Conservation (phyloP, 1,140 invertebrate genomes). For the Lysiphlebus fabarum region DNA sequence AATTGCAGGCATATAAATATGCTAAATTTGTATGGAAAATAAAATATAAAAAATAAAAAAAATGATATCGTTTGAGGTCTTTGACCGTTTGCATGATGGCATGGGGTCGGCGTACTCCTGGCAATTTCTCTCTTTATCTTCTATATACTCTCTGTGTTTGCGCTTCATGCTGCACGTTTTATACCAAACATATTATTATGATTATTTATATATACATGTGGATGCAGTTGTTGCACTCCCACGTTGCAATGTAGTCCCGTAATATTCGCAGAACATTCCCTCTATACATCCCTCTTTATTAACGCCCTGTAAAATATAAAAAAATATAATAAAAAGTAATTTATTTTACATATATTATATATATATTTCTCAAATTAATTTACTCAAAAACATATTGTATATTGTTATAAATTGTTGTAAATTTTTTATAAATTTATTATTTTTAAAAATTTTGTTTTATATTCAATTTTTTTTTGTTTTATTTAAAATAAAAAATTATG, state of each 20-base stretch:
- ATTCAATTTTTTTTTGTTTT: no score
- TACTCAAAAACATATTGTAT: no score
- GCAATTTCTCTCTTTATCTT: neutral
- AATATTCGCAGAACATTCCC: slow-evolving; percentile 51
- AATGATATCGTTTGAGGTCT: slow-evolving; percentile 31
- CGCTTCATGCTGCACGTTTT: slow-evolving; percentile 23
- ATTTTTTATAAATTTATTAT: no score
- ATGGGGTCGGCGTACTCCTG: slow-evolving; percentile 50
- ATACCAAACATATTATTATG: slow-evolving; percentile 25
- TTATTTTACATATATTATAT: no score
- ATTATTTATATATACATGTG: slow-evolving; percentile 32
- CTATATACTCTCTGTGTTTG: neutral
- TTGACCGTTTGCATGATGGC: slow-evolving; percentile 42
- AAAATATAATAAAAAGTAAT: no score
- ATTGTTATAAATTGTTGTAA: no score
- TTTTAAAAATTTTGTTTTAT: no score
- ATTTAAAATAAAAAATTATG: no score
- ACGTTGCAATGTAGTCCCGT: slow-evolving; percentile 55
- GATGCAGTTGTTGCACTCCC: slow-evolving; percentile 47
- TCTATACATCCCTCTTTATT: slow-evolving; percentile 17
- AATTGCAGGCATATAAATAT: no score
- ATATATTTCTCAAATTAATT: no score
- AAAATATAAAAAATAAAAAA: no score
- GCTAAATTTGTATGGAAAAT: no score
- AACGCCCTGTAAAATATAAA: neutral